These are phyloP conservation scores for Seriola rivoliana DNA, from an alignment of 2,113 vertebrate species.

Conservation along the genomic window DNA sequence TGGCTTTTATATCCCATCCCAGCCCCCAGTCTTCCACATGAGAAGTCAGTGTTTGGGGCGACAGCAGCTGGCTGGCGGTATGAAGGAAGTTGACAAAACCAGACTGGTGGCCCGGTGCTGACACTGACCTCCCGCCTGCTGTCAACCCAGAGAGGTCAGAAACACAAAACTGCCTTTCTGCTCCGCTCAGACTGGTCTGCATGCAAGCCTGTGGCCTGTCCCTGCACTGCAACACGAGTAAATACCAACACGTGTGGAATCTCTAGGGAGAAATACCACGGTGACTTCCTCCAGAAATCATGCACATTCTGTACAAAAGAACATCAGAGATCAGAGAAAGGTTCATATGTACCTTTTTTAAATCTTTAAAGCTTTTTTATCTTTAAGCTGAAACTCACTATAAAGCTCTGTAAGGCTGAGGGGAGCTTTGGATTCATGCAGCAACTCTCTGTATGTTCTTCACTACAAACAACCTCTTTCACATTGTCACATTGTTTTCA, in stretches of 20 bases:
- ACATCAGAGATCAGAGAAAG: neutral
- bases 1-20: neutral
- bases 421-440: too few relatives aligned
- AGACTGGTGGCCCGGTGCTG: constrained; percentile 74
- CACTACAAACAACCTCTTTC: too few relatives aligned
- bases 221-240: constrained; percentile 1
- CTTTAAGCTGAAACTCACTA: too few relatives aligned
- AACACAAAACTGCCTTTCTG: constrained; percentile 68
- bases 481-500: too few relatives aligned
- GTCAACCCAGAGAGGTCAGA: constrained; percentile 68
- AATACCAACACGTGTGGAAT: neutral
- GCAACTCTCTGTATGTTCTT: too few relatives aligned
- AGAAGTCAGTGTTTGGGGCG: constrained; percentile 33
- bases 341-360: neutral
- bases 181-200: constrained; percentile 16
- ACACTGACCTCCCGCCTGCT: constrained; percentile 74
- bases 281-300: neutral
- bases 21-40: constrained; percentile 3
- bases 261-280: neutral
- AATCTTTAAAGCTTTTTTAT: too few relatives aligned
- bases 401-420: too few relatives aligned
- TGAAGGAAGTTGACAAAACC: constrained; percentile 71
- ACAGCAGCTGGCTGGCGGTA: constrained; percentile 77
- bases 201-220: neutral
- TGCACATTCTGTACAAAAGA: neutral